Base-by-base conservation (phyloP, 1,140 invertebrate genomes). In the Uloborus diversus region DNA sequence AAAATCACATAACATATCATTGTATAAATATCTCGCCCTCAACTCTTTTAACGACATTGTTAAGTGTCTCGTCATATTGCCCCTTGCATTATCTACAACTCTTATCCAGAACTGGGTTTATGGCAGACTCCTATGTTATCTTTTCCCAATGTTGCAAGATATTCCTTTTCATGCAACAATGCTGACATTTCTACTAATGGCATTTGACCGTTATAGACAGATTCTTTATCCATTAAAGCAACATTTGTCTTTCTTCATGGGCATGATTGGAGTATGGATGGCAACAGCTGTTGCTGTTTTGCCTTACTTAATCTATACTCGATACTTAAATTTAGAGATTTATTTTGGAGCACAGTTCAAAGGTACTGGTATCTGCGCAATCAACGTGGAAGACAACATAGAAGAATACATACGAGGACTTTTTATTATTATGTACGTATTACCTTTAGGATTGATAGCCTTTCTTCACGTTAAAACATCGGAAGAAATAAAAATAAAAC, bases 51-150 rank as follows among this genome's bases (percentile, higher is more conserved):
- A 91, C 65, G 91, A 93, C 83, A 85, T 92, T 0, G 85, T 92
- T 17, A 92, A 93, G 85, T 92, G 91, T 83, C 82, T 90, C 11
- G 84, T 92, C 66, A 91, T 92, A 7, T 82, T 93, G 81, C 92
- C 92, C 4, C 87, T 93, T 1, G 90, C 91, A 1, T 82, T 93
- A 62, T 89, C 90, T 71, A 91, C 92, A 35, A 86, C 93, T 80
- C 87, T 93, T 2, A 86, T 93, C 37, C 89, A 92, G 82, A 93
- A 93, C 84, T 93, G 92, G 92, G 88, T 93, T 53, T 91, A 92
- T 80, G 92, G 92, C 5, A 90, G 91, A 78, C 91, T 93, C 82
- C 84, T 93, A n/a, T 93, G 92, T 85, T 92, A 90, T 83, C 91
- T 92, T 84, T 82, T 93, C 56, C 92, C 92, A 0, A 93, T 93